Percentiles rank a stretch among this genome's conserved stretches.
These are phyloP conservation scores for Diplazon laetatorius DNA, from an alignment of 2,888 invertebrate genomes.

Conservation along the genomic window DNA sequence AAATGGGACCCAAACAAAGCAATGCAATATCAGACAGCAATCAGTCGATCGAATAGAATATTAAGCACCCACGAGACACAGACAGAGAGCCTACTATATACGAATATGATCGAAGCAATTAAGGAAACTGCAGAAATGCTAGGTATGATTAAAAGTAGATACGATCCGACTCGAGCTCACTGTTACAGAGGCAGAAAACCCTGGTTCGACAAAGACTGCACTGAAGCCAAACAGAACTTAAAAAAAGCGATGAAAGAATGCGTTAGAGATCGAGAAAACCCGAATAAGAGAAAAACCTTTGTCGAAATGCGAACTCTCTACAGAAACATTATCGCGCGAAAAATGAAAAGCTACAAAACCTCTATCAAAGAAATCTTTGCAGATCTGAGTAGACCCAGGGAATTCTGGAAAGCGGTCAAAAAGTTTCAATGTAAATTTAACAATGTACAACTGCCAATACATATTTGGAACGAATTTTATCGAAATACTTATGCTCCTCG, in stretches of 20 bases:
- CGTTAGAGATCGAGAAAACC: background rate
- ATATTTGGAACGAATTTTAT: slow-evolving; percentile 15
- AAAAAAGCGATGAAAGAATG: background rate
- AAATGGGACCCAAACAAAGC: background rate
- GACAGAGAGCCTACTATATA: background rate
- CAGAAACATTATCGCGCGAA: background rate
- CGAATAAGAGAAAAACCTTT: background rate
- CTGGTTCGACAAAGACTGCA: slow-evolving; percentile 34
- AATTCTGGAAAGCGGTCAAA: slow-evolving; percentile 15
- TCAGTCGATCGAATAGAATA: background rate
- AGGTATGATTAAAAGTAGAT: background rate
- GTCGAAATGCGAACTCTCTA: slow-evolving; percentile 3
- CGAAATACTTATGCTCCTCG: too few species aligned
- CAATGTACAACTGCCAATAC: background rate
- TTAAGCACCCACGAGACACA: background rate
- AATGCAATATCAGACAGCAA: background rate
- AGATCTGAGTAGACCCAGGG: background rate
- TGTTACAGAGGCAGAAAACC: background rate
- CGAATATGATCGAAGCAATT: slow-evolving; percentile 21
- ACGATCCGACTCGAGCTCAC: background rate
- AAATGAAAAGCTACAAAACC: slow-evolving; percentile 18
- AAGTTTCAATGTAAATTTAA: background rate
- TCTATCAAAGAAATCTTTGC: slow-evolving; percentile 1
- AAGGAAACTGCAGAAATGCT: background rate
- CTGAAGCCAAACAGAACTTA: background rate